phyloP scores from a whole-genome alignment of 92 coral and sea anemone species.

The Meandrina meandrites region DNA sequence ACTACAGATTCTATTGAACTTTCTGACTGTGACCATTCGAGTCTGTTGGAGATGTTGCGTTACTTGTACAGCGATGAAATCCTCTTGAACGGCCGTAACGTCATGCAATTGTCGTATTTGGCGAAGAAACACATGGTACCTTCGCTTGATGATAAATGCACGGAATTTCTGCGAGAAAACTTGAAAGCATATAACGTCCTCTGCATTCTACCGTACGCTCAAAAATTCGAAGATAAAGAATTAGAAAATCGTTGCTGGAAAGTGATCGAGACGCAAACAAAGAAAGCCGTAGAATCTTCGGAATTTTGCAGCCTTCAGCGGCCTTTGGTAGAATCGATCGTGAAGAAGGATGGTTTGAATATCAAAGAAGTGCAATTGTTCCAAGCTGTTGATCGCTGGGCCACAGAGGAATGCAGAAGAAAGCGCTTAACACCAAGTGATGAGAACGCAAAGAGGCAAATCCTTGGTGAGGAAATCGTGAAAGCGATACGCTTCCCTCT shows the following conservation, averaged over 20 bases:
- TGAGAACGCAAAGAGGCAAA: slow-evolving; percentile 45
- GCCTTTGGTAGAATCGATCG: slow-evolving; percentile 46
- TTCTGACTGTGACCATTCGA: slow-evolving; percentile 59
- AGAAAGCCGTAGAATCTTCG: slow-evolving; percentile 43
- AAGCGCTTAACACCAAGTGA: background rate
- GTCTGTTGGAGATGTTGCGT: slow-evolving; percentile 60
- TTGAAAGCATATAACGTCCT: slow-evolving; percentile 47
- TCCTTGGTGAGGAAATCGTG: slow-evolving; percentile 53
- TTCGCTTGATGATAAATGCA: slow-evolving; percentile 56
- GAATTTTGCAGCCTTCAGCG: slow-evolving; percentile 43
- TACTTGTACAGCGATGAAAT: slow-evolving; percentile 66
- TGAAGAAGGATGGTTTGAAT: slow-evolving; percentile 49
- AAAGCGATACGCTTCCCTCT: slow-evolving; percentile 30
- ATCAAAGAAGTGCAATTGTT: slow-evolving; percentile 59
- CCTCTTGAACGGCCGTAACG: slow-evolving; percentile 52
- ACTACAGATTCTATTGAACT: slow-evolving; percentile 51
- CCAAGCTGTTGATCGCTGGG: slow-evolving; percentile 68
- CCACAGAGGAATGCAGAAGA: slow-evolving; percentile 37
- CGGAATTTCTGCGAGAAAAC: slow-evolving; percentile 22
- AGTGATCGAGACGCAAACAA: slow-evolving; percentile 40
- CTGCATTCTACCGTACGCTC: slow-evolving; percentile 51
- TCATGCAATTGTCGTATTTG: slow-evolving; percentile 65
- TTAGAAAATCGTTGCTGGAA: slow-evolving; percentile 60
- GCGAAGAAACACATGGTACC: slow-evolving; percentile 76
- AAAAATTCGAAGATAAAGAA: slow-evolving; percentile 49